Evolutionary conservation across 2,113 vertebrate genomes (phyloP).

Genomic region (Clinocottus analis): DNA sequence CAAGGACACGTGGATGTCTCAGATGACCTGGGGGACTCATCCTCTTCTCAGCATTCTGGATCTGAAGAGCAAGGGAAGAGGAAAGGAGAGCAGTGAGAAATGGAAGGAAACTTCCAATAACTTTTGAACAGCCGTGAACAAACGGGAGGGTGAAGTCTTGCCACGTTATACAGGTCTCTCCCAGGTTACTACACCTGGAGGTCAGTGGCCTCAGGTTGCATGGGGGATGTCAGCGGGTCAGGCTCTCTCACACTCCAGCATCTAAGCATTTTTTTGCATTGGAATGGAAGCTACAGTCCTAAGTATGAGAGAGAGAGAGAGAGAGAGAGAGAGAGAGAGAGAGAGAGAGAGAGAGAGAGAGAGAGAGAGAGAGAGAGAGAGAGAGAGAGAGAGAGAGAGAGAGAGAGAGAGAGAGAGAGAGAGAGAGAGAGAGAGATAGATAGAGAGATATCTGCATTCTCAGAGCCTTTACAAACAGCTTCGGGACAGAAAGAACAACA

Average conservation of each 20-base stretch:
- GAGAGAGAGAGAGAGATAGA: too few relatives aligned
- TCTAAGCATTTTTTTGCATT: neutral
- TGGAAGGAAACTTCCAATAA: neutral
- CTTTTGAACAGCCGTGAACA: neutral
- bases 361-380: too few relatives aligned
- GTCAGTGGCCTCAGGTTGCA: slow-evolving; percentile 6
- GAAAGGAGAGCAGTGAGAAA: neutral
- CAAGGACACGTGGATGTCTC: slow-evolving; percentile 57
- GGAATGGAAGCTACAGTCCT: too few relatives aligned
- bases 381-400: too few relatives aligned
- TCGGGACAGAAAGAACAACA: slow-evolving; percentile 49
- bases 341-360: too few relatives aligned
- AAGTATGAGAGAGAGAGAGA: neutral
- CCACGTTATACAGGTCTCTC: neutral
- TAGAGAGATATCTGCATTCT: neutral
- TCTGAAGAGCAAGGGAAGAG: slow-evolving; percentile 51
- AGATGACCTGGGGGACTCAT: slow-evolving; percentile 75
- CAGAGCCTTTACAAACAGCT: slow-evolving; percentile 22
- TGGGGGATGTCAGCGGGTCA: neutral
- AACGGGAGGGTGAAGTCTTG: neutral
- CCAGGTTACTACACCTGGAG: slow-evolving; percentile 36
- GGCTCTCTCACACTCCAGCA: slow-evolving; percentile 16
- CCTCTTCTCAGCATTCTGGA: slow-evolving; percentile 77
- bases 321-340: too few relatives aligned
- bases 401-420: too few relatives aligned